Conservation (phyloP, 2,113 vertebrate genomes). For the Nycticebus coucang region DNA sequence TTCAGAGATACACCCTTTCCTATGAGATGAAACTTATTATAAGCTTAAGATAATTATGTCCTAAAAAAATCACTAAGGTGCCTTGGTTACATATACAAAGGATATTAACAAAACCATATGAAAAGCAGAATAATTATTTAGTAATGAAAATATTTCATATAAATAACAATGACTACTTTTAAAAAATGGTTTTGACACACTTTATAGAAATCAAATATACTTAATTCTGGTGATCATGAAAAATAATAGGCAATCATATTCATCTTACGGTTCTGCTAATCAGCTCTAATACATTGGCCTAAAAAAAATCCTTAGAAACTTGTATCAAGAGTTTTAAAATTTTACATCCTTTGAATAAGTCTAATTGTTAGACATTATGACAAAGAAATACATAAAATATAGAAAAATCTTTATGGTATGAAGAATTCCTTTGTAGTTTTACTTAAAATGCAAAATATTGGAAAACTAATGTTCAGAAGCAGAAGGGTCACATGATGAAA, state of each 20-base stretch:
- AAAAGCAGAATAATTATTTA: background rate
- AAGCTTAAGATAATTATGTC: background rate
- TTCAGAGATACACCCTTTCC: background rate
- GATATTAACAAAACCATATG: background rate
- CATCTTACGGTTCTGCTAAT: background rate
- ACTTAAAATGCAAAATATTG: background rate
- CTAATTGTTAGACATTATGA: background rate
- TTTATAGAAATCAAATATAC: background rate
- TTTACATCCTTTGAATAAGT: background rate
- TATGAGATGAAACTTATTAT: background rate
- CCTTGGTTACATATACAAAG: background rate
- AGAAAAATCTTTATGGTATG: background rate
- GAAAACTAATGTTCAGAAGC: background rate
- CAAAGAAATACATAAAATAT: background rate
- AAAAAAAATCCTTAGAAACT: background rate
- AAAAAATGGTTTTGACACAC: background rate
- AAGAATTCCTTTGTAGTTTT: background rate
- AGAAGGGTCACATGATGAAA: background rate
- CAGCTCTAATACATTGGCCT: background rate
- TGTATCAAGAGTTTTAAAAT: background rate
- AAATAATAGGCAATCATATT: background rate
- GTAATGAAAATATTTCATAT: background rate
- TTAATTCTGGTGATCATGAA: background rate
- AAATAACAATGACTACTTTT: background rate
- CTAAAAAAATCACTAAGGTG: background rate